Conservation (phyloP, 2,113 vertebrate genomes). For the Indri indri region DNA sequence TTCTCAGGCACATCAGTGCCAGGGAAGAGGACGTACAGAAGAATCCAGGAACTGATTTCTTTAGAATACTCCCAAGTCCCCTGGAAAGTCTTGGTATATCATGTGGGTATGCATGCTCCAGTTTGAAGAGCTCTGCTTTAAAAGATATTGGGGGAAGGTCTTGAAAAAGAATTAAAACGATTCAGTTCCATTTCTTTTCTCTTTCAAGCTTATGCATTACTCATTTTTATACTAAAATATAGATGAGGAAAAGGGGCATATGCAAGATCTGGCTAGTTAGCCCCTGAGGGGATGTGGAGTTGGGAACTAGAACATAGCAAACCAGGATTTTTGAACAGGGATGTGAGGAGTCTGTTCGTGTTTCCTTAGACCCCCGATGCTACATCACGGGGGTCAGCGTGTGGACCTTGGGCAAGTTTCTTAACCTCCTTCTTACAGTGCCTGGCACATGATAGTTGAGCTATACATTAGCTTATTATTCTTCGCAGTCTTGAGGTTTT, state of each 20-base stretch:
- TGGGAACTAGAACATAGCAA: rapidly evolving
- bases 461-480: not conserved
- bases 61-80: not conserved
- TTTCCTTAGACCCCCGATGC: not conserved
- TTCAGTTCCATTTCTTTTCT: not conserved
- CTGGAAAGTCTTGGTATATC: not conserved
- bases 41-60: not conserved
- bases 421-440: not conserved
- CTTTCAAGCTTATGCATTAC: not conserved
- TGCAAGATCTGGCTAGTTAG: not conserved
- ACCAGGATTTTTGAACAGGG: not conserved
- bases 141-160: not conserved
- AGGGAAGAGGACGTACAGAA: not conserved
- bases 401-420: not conserved
- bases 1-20: not conserved
- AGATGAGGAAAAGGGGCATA: not conserved
- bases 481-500: not conserved
- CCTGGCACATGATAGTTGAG: not conserved
- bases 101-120: not conserved
- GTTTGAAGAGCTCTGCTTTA: not conserved
- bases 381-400: rapidly evolving
- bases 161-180: not conserved
- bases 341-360: not conserved
- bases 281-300: not conserved
- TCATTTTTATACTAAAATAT: not conserved